These are phyloP conservation scores for Myotis myotis DNA, from an alignment of 2,797 vertebrate genomes.

Conservation along the genomic window DNA sequence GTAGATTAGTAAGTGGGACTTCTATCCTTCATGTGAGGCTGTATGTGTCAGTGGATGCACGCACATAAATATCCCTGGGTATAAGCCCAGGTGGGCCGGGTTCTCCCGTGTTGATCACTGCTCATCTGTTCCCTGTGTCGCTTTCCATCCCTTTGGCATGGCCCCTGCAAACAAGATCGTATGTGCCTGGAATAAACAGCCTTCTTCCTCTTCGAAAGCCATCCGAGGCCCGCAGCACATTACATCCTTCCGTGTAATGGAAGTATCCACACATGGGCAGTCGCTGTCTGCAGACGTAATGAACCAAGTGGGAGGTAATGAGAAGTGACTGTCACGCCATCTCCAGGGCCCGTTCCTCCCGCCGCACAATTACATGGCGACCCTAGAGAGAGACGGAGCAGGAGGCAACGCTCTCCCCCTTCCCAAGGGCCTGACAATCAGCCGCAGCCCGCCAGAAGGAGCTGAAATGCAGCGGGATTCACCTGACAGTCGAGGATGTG, in stretches of 20 bases:
- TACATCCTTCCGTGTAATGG: constrained; percentile 56
- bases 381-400: constrained; percentile 55
- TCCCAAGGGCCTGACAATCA: constrained; percentile 51
- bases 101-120: neutral
- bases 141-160: neutral
- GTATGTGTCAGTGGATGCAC: neutral
- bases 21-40: neutral
- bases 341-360: constrained; percentile 46
- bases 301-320: constrained; percentile 68
- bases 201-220: neutral
- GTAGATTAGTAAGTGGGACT: neutral
- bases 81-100: neutral
- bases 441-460: neutral
- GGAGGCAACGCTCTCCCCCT: neutral
- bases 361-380: constrained; percentile 64
- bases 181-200: constrained; percentile 26
- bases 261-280: constrained; percentile 49
- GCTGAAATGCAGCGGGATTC: neutral
- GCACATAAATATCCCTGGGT: neutral
- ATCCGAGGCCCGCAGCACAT: neutral
- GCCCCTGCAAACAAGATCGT: neutral
- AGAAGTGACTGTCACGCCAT: constrained; percentile 65
- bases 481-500: neutral
- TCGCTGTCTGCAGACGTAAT: constrained; percentile 45
- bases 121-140: neutral